These are phyloP conservation scores for Pseudococcus longispinus DNA, from an alignment of 2,888 invertebrate species.

Conservation along the genomic window DNA sequence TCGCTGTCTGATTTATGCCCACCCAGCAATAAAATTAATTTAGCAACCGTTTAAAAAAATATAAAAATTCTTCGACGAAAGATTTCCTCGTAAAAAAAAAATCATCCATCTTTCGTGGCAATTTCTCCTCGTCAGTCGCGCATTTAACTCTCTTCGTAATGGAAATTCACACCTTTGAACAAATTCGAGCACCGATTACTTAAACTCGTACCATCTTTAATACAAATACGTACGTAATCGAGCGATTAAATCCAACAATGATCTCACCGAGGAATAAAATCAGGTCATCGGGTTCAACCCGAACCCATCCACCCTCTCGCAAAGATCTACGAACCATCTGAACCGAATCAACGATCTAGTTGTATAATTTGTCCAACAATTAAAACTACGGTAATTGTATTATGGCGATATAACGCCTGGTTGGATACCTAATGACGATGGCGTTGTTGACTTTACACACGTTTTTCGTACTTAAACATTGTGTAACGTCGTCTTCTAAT, in stretches of 20 bases:
- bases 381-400: background rate
- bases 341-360: conserved; percentile 11
- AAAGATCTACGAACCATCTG: background rate
- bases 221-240: background rate
- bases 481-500: background rate
- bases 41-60: background rate
- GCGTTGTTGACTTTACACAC: background rate
- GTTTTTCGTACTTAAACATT: background rate
- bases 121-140: background rate
- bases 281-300: background rate
- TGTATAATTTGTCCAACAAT: background rate
- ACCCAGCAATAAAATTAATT: conserved; percentile 1
- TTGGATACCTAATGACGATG: background rate
- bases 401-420: background rate
- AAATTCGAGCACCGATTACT: background rate
- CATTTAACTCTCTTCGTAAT: background rate
- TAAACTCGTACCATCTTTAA: background rate
- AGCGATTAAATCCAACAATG: background rate
- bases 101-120: background rate
- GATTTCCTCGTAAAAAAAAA: background rate
- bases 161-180: background rate
- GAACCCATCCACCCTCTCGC: background rate
- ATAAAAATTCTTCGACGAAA: background rate
- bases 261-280: background rate
- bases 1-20: background rate